Percentiles rank a stretch among this genome's conserved stretches.
Conservation (phyloP, 2,113 vertebrate genomes). For the Burhinus bistriatus region DNA sequence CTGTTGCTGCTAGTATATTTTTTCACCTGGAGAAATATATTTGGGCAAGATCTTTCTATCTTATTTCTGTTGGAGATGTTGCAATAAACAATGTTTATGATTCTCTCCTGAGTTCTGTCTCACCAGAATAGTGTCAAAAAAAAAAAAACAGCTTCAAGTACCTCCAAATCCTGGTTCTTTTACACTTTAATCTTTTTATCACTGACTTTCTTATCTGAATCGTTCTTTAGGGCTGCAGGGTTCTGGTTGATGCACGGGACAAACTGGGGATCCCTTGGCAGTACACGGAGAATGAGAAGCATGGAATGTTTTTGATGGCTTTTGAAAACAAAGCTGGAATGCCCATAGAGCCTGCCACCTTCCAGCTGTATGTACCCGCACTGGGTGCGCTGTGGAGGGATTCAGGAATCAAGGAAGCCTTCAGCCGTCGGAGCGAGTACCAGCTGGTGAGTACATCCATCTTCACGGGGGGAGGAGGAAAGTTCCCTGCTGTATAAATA, state of each 20-base stretch:
- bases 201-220: not conserved
- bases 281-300: constrained; percentile 93
- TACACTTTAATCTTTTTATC: not conserved
- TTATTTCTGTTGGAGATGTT: not conserved
- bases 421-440: constrained; percentile 89
- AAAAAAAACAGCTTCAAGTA: not conserved
- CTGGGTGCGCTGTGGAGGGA: constrained; percentile 88
- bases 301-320: constrained; percentile 96
- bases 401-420: constrained; percentile 87
- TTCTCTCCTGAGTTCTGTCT: not conserved
- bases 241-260: constrained; percentile 94
- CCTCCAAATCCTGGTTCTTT: not conserved
- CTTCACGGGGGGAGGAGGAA: not conserved
- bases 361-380: constrained; percentile 91
- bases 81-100: not conserved
- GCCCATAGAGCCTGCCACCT: constrained; percentile 88
- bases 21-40: not conserved
- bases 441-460: constrained; percentile 86
- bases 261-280: constrained; percentile 95
- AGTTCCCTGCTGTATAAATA: not conserved
- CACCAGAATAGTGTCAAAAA: not conserved
- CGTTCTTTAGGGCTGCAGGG: constrained; percentile 84
- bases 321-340: constrained; percentile 89
- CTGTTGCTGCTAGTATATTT: not conserved
- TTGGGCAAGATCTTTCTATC: not conserved